A percentile compares a stretch with the other conserved stretches of the same genome.
Evolutionary conservation across 2,888 invertebrate genomes (phyloP).

Genomic region (Hoplodrina blanda): DNA sequence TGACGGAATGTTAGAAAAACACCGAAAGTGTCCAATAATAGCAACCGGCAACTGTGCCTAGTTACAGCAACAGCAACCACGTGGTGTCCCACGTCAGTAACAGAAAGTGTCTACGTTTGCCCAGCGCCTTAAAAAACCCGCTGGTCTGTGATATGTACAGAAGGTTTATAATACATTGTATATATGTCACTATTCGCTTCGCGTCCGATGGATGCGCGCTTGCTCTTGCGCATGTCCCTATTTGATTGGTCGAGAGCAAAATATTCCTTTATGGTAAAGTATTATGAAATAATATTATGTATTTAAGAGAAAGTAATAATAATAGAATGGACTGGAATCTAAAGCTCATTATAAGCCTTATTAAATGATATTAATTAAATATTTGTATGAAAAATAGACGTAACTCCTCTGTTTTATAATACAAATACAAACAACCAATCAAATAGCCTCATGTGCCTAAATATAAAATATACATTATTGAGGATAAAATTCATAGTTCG

Average conservation of each 20-base stretch:
- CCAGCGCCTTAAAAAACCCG: constrained; percentile 57
- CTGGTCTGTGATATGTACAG: constrained; percentile 80
- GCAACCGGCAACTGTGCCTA: too few species aligned
- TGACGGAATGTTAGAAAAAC: too few species aligned
- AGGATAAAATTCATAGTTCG: constrained; percentile 50
- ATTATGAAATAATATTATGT: constrained; percentile 12
- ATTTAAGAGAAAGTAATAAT: constrained; percentile 3
- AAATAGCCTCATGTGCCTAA: constrained; percentile 16
- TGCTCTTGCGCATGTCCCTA: constrained; percentile 8
- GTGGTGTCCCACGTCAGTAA: too few species aligned
- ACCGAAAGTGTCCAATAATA: too few species aligned
- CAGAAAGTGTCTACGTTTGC: too few species aligned
- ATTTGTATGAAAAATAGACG: background rate
- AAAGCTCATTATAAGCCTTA: constrained; percentile 26
- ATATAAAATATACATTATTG: constrained; percentile 14
- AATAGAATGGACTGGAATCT: constrained; percentile 12
- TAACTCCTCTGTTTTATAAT: background rate
- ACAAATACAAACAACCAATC: constrained; percentile 12
- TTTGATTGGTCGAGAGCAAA: constrained; percentile 29
- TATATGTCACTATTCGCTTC: constrained; percentile 43
- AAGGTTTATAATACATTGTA: constrained; percentile 54
- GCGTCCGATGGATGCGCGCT: constrained; percentile 28
- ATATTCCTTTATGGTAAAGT: constrained; percentile 19
- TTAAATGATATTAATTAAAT: constrained; percentile 22
- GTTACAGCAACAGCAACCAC: too few species aligned